Percentiles rank a stretch among this genome's conserved stretches.
phyloP scores from a whole-genome alignment of 1,140 invertebrate genomes.

The Forficula auricularia region DNA sequence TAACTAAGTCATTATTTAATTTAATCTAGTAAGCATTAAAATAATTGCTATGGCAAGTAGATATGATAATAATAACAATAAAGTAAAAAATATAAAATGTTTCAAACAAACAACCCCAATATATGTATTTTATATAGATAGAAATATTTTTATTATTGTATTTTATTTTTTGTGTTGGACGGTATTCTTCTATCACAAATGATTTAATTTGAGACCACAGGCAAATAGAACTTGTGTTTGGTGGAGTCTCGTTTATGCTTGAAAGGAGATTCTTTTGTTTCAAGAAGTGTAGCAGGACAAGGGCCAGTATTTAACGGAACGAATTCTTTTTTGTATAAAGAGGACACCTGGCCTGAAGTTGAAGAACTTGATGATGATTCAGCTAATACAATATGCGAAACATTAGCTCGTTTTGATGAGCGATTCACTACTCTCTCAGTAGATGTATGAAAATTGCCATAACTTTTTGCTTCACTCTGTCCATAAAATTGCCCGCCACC shows the following conservation, averaged over 20 bases:
- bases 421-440: conserved; percentile 31
- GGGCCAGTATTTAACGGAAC: conserved; percentile 44
- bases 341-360: conserved; percentile 15
- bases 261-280: conserved; percentile 50
- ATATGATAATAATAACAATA: no score
- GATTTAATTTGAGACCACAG: conserved; percentile 22
- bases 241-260: conserved; percentile 64
- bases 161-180: no score
- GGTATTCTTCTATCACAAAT: no score
- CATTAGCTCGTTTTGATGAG: conserved; percentile 39
- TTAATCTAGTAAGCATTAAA: no score
- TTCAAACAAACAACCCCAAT: no score
- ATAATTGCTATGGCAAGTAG: no score
- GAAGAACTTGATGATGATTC: conserved; percentile 23
- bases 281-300: conserved; percentile 58
- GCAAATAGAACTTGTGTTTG: conserved; percentile 65
- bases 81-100: no score
- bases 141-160: no score
- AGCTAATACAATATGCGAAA: conserved; percentile 52
- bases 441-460: conserved; percentile 43
- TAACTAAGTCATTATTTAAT: no score
- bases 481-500: conserved; percentile 48
- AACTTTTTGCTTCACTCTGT: conserved; percentile 41
- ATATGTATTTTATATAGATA: no score
- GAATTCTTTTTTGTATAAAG: conserved; percentile 54